Conservation (phyloP, 1,140 invertebrate species). For the Nasonia giraulti region DNA sequence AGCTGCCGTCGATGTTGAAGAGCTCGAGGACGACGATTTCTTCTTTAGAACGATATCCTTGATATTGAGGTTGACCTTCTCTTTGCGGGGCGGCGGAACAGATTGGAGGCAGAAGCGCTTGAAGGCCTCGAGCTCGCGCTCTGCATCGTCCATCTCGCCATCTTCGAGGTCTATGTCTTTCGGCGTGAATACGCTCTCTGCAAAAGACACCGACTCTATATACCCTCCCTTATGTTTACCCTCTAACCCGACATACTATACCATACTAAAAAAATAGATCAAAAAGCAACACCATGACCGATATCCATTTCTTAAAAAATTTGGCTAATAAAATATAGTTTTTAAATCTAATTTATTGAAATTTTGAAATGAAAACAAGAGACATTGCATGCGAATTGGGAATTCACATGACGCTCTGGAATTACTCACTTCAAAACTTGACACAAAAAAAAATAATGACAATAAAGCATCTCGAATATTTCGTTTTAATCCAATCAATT, state of each 20-base stretch:
- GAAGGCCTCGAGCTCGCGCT: conserved; percentile 85
- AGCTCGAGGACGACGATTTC: conserved; percentile 69
- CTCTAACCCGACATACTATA: neutral
- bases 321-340: too few species aligned
- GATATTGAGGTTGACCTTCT: conserved; percentile 84
- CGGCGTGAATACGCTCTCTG: conserved; percentile 86
- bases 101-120: conserved; percentile 86
- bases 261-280: neutral
- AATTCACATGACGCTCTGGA: neutral
- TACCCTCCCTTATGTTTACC: conserved; percentile 13
- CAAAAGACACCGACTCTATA: conserved; percentile 67
- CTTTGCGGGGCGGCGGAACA: conserved; percentile 80
- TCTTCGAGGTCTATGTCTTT: conserved; percentile 85
- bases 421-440: neutral
- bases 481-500: neutral
- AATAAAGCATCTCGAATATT: too few species aligned
- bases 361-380: neutral
- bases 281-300: neutral
- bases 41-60: conserved; percentile 84
- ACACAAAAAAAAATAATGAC: too few species aligned
- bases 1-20: conserved; percentile 59
- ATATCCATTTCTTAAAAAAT: neutral
- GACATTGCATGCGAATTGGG: neutral
- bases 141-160: conserved; percentile 84
- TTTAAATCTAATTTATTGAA: too few species aligned